Evolutionary conservation across 1,140 invertebrate species (phyloP), one percentile per base, ranked within the genome.

Genomic region (Myzus persicae): DNA sequence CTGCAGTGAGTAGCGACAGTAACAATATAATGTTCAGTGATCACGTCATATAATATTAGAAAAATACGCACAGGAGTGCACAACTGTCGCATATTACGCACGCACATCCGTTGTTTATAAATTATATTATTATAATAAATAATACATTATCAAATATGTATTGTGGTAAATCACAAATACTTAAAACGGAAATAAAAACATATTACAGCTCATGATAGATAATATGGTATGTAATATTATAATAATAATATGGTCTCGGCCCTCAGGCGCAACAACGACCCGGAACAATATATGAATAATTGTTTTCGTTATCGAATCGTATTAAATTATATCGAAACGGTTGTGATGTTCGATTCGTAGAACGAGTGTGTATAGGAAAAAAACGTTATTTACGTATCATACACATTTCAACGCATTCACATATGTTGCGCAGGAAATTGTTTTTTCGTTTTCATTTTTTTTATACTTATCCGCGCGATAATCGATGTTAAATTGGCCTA

Each of bases 401-500:
- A 24, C 6, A 40, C 38, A 40, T 82, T 82, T 8, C 81, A 40
- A 40, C 36, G 20, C 36, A 82, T 82, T 82, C 22, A 82, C n/a
- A 82, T 11, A 67, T 76, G 59, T 82, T 40, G 38, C 81, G 36
- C 8, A 36, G 81, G 81, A 82, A 40, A 24, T 40, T 24, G 22
- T 82, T 82, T 82, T 48, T 24, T 82, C 31, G 31, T 76, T 76
- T 6, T 67, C 31, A 31, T 67, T 67, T 67, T 67, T 59, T 67
- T 67, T n/a, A 6, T 67, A 67, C 31, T 76, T n/a, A 76, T n/a
- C 40, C 40, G 40, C 26, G 82, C 11, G 82, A 85, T 85, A 85
- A 85, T 42, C 82, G 82, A 85, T 26, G 40, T 85, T 42, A 85
- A 85, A 85, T 85, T 42, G 82, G 82, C 26, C 82, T 85, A 26